Base-by-base conservation (phyloP, 1,140 invertebrate genomes). In the Leptopilina clavipes region DNA sequence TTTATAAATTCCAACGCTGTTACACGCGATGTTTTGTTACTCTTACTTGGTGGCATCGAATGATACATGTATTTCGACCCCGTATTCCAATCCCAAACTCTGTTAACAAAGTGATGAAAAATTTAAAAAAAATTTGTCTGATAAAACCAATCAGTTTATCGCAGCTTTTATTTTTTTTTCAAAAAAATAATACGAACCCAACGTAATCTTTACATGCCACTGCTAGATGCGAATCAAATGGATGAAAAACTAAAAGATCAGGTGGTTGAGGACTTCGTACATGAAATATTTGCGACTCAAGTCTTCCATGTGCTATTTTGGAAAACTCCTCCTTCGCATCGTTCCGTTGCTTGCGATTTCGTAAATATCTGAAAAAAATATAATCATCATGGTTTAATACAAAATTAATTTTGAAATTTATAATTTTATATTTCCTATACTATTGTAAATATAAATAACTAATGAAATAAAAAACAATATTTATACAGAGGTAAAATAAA, bases 1-100 rank as follows among this genome's bases (percentile, higher is more conserved):
- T 99, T 98, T n/a, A 98, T 89, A 88, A 97, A 97, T 82, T 97
- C 94, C 43, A 98, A 90, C 44, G 95, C 92, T 9, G 96, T 95
- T 48, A 98, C 94, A 70, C 94, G 93, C 25, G 93, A 91, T 79
- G 84, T 82, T 84, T 85, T 86, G 44, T 81, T 89, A 17, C 86
- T 86, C 18, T 85, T 82, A 89, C 89, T 87, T 40, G 37, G 37
- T 8, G 37, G 37, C 37, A 40, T 40, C 80, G 88, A 18, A 79
- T 87, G 89, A 81, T 92, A 92, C 22, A 92, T 93, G 74, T 94
- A 87, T 89, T 93, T 94, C 10, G 92, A 90, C 52, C 92, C 93
- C 72, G 92, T 93, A 80, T 93, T 92, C 92, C 93, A 95, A 87
- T 95, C 94, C 93, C 94, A 95, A 81, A 95, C 92, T 1, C 93